Base-by-base conservation (phyloP, 2,113 vertebrate species). In the Caretta caretta region DNA sequence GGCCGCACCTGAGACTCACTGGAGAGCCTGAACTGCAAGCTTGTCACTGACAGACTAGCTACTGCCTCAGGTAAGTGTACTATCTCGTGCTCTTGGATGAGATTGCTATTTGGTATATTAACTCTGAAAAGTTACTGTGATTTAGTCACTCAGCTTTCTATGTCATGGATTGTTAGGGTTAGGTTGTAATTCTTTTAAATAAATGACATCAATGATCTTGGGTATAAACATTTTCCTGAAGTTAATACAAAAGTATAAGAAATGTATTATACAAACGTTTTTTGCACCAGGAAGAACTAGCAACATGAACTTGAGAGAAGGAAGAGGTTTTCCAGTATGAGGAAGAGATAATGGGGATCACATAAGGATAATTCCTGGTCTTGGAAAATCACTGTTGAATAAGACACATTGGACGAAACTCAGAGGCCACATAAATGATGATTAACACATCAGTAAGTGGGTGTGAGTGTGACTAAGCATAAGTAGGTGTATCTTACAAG, bases 101-200 rank as follows among this genome's bases (percentile, higher is more conserved):
- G 86, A n/a, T 92, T 19, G 5, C 5, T 84, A 31, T 8, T 4
- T 80, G 22, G 69, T 11, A 57, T 80, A 31, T 85, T 50, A 42
- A 29, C 57, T 93, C 81, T 57, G 53, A 27, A 31, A 65, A 54
- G 0, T 0, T 24, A 12, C 2, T 10, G 14, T 14, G 85, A 87
- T 88, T 89, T 82, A 53, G 65, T 84, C 46, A 69, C 11, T 80
- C 2, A 69, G 20, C 2, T 8, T 69, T 2, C 22, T 59, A 8
- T 42, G 91, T 78, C 25, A 31, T 86, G 59, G 38, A 25, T 82
- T 91, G 16, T 6, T 0, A 0, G 13, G 2, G 3, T 51, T 82
- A 90, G 91, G 22, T 5, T 90, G 91, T 62, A 12, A 75, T 22
- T 87, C 13, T 35, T 92, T 84, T 80, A 86, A 94, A 90, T 14